Evolutionary conservation across 2,797 vertebrate species (phyloP).

Genomic region (Agapornis canus): DNA sequence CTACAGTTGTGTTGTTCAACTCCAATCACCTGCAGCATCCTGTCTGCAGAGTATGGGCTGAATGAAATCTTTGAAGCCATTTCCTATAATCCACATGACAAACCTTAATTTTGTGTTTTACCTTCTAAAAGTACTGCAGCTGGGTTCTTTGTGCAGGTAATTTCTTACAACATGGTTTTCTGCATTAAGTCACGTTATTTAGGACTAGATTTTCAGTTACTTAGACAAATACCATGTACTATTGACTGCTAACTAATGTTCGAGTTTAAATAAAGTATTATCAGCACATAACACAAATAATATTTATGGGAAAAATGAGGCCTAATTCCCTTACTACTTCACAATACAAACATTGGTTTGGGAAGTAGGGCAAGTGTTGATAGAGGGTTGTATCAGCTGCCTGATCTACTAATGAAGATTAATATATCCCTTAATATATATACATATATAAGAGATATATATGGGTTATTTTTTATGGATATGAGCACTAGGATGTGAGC

Average conservation of each 20-base stretch:
- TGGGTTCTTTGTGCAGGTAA: background rate
- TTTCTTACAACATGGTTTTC: background rate
- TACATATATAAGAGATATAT: background rate
- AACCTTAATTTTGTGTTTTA: background rate
- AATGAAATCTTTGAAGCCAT: background rate
- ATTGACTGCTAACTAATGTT: background rate
- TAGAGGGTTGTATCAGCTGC: background rate
- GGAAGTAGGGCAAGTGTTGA: background rate
- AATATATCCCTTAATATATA: background rate
- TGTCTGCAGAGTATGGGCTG: background rate
- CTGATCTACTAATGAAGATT: background rate
- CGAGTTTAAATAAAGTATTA: background rate
- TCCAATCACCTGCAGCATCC: background rate
- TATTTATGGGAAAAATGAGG: background rate
- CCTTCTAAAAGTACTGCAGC: background rate
- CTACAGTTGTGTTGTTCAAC: background rate
- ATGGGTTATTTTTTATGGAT: background rate
- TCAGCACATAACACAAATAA: background rate
- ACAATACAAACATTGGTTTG: background rate
- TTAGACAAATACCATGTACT: background rate
- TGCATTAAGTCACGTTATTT: background rate
- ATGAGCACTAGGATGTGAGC: background rate
- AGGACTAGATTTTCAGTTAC: background rate
- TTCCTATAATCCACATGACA: background rate
- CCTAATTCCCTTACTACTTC: background rate